Evolutionary conservation across 2,113 vertebrate genomes (phyloP).

Genomic region (Ageneiosus marmoratus): DNA sequence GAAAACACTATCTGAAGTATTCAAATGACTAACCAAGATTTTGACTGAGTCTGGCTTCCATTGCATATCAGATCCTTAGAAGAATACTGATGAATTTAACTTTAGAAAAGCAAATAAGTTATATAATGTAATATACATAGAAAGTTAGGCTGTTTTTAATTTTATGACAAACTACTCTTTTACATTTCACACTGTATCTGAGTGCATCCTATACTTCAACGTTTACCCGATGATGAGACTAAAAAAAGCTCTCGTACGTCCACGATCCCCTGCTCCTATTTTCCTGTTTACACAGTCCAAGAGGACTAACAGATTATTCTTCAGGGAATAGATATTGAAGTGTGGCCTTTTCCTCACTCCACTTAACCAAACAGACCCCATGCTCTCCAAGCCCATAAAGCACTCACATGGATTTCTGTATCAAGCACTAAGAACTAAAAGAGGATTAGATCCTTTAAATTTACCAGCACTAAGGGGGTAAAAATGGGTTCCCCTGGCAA

Average conservation of each 20-base stretch:
- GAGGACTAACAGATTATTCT: conserved; percentile 35
- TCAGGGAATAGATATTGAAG: conserved; percentile 24
- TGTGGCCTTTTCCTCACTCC: conserved; percentile 37
- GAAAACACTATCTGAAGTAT: background rate
- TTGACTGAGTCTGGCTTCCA: background rate
- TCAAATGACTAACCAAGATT: background rate
- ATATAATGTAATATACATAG: too few species aligned
- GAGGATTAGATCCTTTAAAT: conserved; percentile 56
- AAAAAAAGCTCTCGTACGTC: background rate
- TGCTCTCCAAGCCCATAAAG: conserved; percentile 44
- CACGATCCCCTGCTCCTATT: background rate
- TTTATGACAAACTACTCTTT: too few species aligned
- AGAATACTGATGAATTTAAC: background rate
- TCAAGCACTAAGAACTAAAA: conserved; percentile 25
- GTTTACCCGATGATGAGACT: background rate
- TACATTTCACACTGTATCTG: too few species aligned
- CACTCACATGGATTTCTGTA: conserved; percentile 36
- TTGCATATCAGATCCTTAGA: background rate
- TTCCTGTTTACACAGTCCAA: conserved; percentile 41
- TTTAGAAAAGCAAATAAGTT: too few species aligned
- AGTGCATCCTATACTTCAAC: too few species aligned
- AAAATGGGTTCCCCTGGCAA: conserved; percentile 61
- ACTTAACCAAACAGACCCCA: conserved; percentile 53
- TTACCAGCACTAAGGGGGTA: conserved; percentile 35
- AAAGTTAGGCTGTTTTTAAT: too few species aligned